Conservation (phyloP, 2,113 vertebrate species). For the Phrynocephalus versicolor region DNA sequence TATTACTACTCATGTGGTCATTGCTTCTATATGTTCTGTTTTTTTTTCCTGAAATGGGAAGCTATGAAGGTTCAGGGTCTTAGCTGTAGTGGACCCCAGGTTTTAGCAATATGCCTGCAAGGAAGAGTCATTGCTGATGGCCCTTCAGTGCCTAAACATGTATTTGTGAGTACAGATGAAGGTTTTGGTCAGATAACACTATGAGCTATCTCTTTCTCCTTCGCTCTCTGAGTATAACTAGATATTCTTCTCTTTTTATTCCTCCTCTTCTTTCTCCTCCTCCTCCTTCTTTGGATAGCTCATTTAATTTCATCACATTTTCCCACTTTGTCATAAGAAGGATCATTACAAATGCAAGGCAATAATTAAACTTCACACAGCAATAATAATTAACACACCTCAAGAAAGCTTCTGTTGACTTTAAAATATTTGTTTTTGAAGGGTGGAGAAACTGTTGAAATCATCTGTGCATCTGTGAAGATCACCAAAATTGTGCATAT, state of each 20-base stretch:
- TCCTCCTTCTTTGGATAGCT: slow-evolving; percentile 9
- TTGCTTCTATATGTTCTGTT: neutral
- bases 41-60: neutral
- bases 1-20: accelerated
- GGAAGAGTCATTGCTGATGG: neutral
- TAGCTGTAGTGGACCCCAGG: slow-evolving; percentile 8
- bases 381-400: slow-evolving; percentile 56
- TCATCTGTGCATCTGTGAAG: slow-evolving; percentile 31
- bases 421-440: slow-evolving; percentile 49
- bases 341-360: slow-evolving; percentile 18
- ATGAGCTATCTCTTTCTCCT: neutral
- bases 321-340: slow-evolving; percentile 26
- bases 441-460: neutral
- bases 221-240: no score
- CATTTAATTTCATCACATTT: slow-evolving; percentile 38
- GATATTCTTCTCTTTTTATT: no score
- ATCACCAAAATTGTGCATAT: slow-evolving; percentile 47
- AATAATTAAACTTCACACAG: slow-evolving; percentile 54
- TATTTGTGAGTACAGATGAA: slow-evolving; percentile 34
- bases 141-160: slow-evolving; percentile 28
- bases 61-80: slow-evolving; percentile 18
- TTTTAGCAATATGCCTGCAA: slow-evolving; percentile 32
- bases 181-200: slow-evolving; percentile 33
- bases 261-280: no score
- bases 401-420: slow-evolving; percentile 45